Evolutionary conservation across 2,888 invertebrate species (phyloP), one percentile per base, ranked within the genome.

Genomic region (Notodonta ziczac): DNA sequence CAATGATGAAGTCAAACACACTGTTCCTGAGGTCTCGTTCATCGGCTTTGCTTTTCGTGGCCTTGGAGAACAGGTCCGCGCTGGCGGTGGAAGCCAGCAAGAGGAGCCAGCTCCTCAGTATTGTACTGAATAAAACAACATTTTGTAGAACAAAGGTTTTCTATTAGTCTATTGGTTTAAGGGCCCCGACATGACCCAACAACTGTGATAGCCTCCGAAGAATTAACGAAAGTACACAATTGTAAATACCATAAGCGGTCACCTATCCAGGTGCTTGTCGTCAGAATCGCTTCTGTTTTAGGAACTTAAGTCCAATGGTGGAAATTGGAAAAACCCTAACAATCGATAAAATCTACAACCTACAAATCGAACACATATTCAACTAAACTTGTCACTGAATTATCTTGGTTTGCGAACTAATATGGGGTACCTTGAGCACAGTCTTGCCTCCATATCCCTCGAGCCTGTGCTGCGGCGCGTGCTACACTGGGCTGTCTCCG

Each of bases 1-100:
- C 77, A 59, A 94, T 88, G 72, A 94, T 90, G 82, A 94, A 94
- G 81, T 94, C 94, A 59, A 87, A 94, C n/a, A 93, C 93, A 52
- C 90, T 91, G 81, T 81, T 92, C 74, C 82, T 82, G 1, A 90
- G 72, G 59, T 89, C 89, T 42, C 83, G 75, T 59, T 91, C 92
- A 32, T 91, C 91, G 0, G 87, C 82, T 63, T 85, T 89, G 1
- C 81, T 84, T 70, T 83, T 84, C 12, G 93, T 93, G 5, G 92
- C 93, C 61, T 85, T 89, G 24, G 89, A 85, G 80, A 90, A 88
- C 59, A 93, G 81, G 67, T 92, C 93, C 0, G 74, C 85, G 2
- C 66, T 50, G 40, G 74, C 72, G 7, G 64, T n/a, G 0, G 76
- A 65, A 16, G 69, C 57, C 52, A 78, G 54, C 35, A 80, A 51